Conservation (phyloP, 2,113 vertebrate species). For the Hyaena hyaena region DNA sequence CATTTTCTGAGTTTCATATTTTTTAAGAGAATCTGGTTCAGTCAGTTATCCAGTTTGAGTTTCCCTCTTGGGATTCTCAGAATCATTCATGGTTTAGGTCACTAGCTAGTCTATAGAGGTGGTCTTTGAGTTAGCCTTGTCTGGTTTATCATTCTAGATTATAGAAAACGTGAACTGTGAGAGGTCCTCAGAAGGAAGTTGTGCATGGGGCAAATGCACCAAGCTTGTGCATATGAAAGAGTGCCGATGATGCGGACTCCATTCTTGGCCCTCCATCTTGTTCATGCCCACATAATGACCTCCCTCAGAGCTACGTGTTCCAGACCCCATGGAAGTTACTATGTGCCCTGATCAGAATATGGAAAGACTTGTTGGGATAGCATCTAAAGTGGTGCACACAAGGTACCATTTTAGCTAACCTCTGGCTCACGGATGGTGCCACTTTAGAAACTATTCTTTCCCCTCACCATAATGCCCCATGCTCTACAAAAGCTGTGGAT, state of each 20-base stretch:
- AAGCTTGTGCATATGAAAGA: not conserved
- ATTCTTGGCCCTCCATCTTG: not conserved
- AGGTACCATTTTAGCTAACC: not conserved
- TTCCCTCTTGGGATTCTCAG: not conserved
- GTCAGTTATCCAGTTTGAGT: not conserved
- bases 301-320: not conserved
- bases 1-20: not conserved
- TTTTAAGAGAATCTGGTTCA: not conserved
- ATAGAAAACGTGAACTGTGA: not conserved
- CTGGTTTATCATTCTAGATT: not conserved
- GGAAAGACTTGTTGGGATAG: not conserved
- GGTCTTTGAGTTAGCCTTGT: not conserved
- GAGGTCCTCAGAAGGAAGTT: not conserved
- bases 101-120: not conserved
- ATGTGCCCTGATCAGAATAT: not conserved
- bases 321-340: not conserved
- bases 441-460: not conserved
- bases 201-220: not conserved
- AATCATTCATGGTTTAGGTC: not conserved
- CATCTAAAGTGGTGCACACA: not conserved
- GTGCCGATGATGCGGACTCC: not conserved
- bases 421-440: not conserved
- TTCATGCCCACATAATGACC: not conserved
- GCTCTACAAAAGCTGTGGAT: not conserved
- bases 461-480: not conserved